Conservation (phyloP, 2,113 vertebrate genomes). For the Nycticebus coucang region DNA sequence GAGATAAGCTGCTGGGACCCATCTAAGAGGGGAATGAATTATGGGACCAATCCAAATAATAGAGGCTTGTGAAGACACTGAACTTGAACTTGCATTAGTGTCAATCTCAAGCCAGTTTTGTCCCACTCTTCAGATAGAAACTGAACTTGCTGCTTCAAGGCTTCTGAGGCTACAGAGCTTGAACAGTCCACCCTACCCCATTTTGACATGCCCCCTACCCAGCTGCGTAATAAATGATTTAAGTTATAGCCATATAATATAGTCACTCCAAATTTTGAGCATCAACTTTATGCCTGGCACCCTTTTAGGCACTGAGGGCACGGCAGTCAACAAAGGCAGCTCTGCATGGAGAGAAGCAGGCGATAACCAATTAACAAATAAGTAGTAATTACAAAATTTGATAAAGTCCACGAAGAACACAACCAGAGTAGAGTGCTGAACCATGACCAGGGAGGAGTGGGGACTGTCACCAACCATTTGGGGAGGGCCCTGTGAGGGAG, state of each 20-base stretch:
- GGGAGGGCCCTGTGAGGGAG: neutral
- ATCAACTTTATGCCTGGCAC: neutral
- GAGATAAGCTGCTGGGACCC: neutral
- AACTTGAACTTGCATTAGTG: neutral
- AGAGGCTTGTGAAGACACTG: neutral
- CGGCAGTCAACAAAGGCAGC: neutral
- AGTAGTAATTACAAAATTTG: neutral
- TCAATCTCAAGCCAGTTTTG: neutral
- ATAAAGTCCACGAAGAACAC: neutral
- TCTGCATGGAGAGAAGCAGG: neutral
- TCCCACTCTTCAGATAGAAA: neutral
- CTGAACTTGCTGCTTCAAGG: neutral
- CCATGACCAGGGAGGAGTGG: neutral
- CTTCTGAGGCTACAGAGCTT: neutral
- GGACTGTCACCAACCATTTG: fast-evolving
- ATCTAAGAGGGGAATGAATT: neutral
- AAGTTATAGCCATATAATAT: neutral
- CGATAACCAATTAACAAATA: neutral
- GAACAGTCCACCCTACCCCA: neutral
- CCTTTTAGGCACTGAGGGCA: neutral
- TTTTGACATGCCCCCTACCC: neutral
- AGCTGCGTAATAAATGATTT: no score
- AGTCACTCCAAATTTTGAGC: neutral
- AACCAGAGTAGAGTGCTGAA: no score
- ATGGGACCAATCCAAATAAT: no score